Evolutionary conservation across 2,113 vertebrate genomes (phyloP).

Genomic region (Coptodon bakossiorum): DNA sequence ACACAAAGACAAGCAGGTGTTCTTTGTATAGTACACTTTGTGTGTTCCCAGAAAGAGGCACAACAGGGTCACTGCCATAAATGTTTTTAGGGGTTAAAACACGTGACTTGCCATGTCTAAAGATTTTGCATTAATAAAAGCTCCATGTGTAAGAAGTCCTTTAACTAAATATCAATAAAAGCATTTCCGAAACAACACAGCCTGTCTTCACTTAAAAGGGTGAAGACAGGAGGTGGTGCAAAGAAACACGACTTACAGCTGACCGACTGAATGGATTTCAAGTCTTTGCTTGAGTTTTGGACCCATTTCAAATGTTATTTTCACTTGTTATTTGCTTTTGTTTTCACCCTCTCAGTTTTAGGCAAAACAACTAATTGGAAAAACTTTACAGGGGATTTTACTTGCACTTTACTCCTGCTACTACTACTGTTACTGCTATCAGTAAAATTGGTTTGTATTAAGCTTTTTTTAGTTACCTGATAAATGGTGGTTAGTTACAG

Average conservation of each 20-base stretch:
- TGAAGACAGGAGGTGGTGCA: background rate
- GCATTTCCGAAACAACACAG: background rate
- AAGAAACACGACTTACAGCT: background rate
- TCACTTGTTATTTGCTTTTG: too few relatives aligned
- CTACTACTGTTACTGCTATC: too few relatives aligned
- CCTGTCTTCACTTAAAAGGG: background rate
- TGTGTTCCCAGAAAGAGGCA: background rate
- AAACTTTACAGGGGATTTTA: background rate
- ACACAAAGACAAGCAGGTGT: background rate
- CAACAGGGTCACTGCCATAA: background rate
- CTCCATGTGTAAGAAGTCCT: background rate
- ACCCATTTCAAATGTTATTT: too few relatives aligned
- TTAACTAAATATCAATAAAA: background rate
- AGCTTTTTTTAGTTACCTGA: background rate
- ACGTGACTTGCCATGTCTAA: rapidly evolving
- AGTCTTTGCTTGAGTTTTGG: background rate
- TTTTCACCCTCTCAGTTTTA: too few relatives aligned
- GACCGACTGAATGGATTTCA: background rate
- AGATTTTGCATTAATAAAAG: background rate
- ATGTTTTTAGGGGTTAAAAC: background rate
- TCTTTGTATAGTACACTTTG: background rate
- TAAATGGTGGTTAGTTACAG: background rate
- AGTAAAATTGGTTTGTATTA: too few relatives aligned
- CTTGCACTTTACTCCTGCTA: too few relatives aligned
- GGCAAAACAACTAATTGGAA: background rate